These are phyloP conservation scores for Crossocerus cetratus DNA, from an alignment of 2,888 invertebrate genomes.

Conservation along the genomic window DNA sequence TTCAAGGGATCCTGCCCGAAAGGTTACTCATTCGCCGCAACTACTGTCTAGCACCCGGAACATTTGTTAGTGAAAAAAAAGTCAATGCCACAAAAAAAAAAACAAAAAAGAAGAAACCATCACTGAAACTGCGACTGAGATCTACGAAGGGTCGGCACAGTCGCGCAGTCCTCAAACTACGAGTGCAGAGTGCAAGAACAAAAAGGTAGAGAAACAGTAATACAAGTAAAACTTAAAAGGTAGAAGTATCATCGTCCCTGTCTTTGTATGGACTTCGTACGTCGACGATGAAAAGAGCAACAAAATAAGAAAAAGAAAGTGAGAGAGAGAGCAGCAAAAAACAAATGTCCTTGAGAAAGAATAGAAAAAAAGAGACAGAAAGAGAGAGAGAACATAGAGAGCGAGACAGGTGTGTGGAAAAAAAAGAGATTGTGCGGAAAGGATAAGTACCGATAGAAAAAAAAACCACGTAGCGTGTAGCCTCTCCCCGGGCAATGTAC, in stretches of 20 bases:
- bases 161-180: background rate
- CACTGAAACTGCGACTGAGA: slow-evolving; percentile 7
- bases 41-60: background rate
- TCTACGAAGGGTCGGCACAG: slow-evolving; percentile 23
- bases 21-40: too few species aligned
- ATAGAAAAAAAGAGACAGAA: slow-evolving; percentile 16
- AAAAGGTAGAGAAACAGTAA: background rate
- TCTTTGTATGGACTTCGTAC: too few species aligned
- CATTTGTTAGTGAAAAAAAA: slow-evolving; percentile 29
- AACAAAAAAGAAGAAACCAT: background rate
- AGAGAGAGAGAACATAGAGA: slow-evolving; percentile 4
- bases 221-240: slow-evolving; percentile 1
- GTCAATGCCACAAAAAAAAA: slow-evolving; percentile 3
- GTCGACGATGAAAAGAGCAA: slow-evolving; percentile 19
- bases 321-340: slow-evolving; percentile 4
- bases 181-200: slow-evolving; percentile 4
- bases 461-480: slow-evolving; percentile 71
- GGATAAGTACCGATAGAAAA: slow-evolving; percentile 74
- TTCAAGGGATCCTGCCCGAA: too few species aligned
- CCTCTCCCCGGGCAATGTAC: slow-evolving; percentile 64
- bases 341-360: background rate
- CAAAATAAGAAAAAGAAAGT: slow-evolving; percentile 10
- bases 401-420: slow-evolving; percentile 38
- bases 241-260: background rate
- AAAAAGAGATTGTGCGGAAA: slow-evolving; percentile 60